Percentiles rank a stretch among this genome's conserved stretches.
Evolutionary conservation across 2,797 vertebrate genomes (phyloP).

Genomic region (Streptopelia turtur): DNA sequence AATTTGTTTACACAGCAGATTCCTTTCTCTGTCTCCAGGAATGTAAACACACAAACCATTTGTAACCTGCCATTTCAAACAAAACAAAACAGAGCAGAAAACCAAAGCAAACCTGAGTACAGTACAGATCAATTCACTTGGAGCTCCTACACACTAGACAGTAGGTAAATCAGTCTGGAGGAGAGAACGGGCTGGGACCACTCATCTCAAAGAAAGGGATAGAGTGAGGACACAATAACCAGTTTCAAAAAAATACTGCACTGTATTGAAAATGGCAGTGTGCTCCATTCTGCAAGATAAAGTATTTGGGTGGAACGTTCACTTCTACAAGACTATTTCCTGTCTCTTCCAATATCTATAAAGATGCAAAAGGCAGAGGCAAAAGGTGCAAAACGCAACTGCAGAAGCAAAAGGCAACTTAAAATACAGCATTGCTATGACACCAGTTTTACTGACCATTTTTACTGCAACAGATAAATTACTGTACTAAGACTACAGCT

Average conservation of each 20-base stretch:
- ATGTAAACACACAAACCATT: neutral
- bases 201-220: neutral
- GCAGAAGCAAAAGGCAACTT: neutral
- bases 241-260: neutral
- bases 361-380: neutral
- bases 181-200: neutral
- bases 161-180: neutral
- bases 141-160: neutral
- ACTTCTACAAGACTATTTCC: neutral
- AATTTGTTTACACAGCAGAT: neutral
- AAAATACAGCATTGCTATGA: neutral
- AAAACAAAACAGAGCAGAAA: neutral
- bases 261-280: neutral
- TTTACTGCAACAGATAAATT: neutral
- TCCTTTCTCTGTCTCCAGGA: neutral
- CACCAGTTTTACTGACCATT: neutral
- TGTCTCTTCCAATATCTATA: neutral
- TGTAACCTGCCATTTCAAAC: neutral
- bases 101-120: neutral
- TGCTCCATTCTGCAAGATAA: neutral
- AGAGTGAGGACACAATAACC: neutral
- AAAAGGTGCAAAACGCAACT: neutral
- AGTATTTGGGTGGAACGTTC: neutral
- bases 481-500: neutral
- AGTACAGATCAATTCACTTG: neutral